Evolutionary conservation across 2,888 invertebrate species (phyloP).

Genomic region (Synanthedon andrenaeformis): DNA sequence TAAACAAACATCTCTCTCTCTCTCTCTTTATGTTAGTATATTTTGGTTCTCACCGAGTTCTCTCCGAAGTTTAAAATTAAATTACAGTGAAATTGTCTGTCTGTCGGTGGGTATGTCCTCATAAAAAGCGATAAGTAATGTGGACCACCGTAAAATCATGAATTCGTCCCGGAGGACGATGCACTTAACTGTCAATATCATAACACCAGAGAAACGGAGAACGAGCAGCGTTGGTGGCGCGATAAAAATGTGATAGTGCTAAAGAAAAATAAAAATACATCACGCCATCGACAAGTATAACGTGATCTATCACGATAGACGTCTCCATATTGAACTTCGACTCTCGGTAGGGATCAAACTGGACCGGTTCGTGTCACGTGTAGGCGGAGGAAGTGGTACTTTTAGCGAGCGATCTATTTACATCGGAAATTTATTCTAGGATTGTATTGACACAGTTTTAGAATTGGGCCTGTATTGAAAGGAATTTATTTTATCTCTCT

Average conservation of each 20-base stretch:
- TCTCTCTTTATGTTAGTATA: too few relatives aligned
- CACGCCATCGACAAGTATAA: slow-evolving; percentile 7
- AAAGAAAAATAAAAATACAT: slow-evolving; percentile 26
- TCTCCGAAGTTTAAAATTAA: neutral
- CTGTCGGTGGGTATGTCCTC: slow-evolving; percentile 7
- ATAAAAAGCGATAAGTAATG: slow-evolving; percentile 45
- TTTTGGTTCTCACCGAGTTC: too few relatives aligned
- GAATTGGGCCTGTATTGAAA: slow-evolving; percentile 2
- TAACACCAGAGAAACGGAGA: slow-evolving; percentile 21
- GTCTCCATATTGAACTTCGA: neutral
- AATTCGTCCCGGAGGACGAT: slow-evolving; percentile 29
- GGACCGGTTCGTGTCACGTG: slow-evolving; percentile 10
- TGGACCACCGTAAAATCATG: slow-evolving; percentile 38
- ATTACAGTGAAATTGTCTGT: neutral
- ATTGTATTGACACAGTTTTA: slow-evolving; percentile 24
- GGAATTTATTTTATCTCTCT: neutral
- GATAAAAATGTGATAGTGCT: slow-evolving; percentile 29
- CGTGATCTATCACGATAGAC: slow-evolving; percentile 5
- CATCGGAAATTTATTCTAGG: slow-evolving; percentile 24
- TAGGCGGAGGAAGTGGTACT: slow-evolving; percentile 19
- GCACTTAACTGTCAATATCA: slow-evolving; percentile 35
- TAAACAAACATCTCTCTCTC: too few relatives aligned
- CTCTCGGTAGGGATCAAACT: slow-evolving; percentile 7
- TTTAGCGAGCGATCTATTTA: slow-evolving; percentile 19
- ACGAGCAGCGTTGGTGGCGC: slow-evolving; percentile 33